phyloP scores from a whole-genome alignment of 1,140 invertebrate species.

The Zaprionus nigranus region DNA sequence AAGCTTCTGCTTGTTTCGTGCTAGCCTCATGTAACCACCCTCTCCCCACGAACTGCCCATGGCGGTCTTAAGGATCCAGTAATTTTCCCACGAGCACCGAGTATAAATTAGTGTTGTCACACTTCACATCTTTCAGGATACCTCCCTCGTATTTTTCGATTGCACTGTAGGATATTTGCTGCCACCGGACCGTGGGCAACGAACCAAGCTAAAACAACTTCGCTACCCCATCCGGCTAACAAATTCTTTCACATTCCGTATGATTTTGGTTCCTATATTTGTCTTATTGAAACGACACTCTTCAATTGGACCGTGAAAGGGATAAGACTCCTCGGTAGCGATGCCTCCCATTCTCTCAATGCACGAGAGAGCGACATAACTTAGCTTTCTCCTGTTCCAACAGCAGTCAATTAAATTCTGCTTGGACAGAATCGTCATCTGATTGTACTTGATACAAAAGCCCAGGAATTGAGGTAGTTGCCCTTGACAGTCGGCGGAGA shows the following conservation, averaged over 20 bases:
- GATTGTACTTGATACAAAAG: constrained; percentile 6
- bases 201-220: not conserved
- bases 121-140: not conserved
- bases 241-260: not conserved
- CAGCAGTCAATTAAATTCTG: constrained; percentile 34
- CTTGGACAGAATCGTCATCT: constrained; percentile 15
- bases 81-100: constrained; percentile 33
- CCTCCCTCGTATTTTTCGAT: constrained; percentile 8
- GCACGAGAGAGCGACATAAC: not conserved
- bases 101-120: not conserved
- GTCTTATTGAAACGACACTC: not conserved
- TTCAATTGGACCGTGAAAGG: not conserved
- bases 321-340: constrained; percentile 24
- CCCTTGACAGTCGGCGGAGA: constrained; percentile 2
- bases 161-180: not conserved
- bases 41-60: constrained; percentile 12
- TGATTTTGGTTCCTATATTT: not conserved
- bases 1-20: constrained; percentile 8
- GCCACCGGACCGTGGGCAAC: constrained; percentile 20
- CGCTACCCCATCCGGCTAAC: not conserved
- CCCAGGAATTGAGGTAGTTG: constrained; percentile 20
- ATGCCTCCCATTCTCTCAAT: constrained; percentile 7
- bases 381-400: too few species aligned
- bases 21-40: constrained; percentile 22
- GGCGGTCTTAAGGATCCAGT: constrained; percentile 28